Evolutionary conservation across 1,140 invertebrate genomes (phyloP).

Genomic region (Leptopilina clavipes): DNA sequence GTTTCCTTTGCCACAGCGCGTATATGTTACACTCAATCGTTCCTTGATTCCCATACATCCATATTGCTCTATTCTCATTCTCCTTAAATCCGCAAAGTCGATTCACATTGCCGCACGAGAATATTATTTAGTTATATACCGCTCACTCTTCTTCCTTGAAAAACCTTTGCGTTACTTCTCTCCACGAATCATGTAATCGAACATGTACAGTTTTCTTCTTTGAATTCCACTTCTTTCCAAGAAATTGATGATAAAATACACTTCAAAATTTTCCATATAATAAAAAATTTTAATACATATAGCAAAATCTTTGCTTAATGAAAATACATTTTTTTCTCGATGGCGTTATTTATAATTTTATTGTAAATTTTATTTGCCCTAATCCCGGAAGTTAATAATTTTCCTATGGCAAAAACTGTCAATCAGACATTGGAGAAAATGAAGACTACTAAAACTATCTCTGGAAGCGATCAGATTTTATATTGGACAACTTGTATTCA

Average conservation of each 20-base stretch:
- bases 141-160: background rate
- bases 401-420: background rate
- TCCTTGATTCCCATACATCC: background rate
- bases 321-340: too few species aligned
- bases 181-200: background rate
- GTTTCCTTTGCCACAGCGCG: background rate
- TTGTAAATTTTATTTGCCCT: background rate
- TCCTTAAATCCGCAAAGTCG: too few species aligned
- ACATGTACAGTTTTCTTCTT: background rate
- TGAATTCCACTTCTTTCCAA: background rate
- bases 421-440: constrained; percentile 1
- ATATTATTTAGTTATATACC: background rate
- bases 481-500: constrained; percentile 20
- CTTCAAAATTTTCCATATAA: too few species aligned
- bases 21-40: background rate
- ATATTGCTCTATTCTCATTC: background rate
- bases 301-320: too few species aligned
- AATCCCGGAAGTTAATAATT: background rate
- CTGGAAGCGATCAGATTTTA: constrained; percentile 9
- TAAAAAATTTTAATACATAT: too few species aligned
- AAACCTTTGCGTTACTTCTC: background rate
- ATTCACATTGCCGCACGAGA: background rate
- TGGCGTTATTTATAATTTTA: too few species aligned
- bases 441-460: constrained; percentile 24
- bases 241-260: too few species aligned